Conservation (phyloP, 2,113 vertebrate species). For the Candoia aspera region DNA sequence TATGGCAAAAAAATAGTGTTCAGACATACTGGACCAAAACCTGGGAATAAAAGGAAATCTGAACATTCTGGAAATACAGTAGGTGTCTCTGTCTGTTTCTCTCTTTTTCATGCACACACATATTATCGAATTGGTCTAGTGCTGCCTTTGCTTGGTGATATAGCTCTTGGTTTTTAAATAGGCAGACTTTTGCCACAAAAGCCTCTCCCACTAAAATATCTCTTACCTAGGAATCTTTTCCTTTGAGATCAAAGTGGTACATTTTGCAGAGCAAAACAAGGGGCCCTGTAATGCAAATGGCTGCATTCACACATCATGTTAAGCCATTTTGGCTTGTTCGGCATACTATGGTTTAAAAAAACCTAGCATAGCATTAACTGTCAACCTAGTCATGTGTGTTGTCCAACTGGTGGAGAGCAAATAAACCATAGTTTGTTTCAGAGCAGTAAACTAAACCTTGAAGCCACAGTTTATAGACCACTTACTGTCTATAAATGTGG, state of each 20-base stretch:
- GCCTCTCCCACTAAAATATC: too few species aligned
- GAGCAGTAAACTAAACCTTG: background rate
- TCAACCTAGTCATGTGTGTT: background rate
- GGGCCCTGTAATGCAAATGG: background rate
- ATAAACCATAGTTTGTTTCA: background rate
- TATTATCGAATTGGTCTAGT: background rate
- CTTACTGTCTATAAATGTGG: background rate
- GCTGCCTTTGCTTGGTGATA: background rate
- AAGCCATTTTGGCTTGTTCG: background rate
- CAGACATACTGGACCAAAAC: background rate
- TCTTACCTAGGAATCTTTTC: background rate
- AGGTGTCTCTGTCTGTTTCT: background rate
- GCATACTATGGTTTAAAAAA: background rate
- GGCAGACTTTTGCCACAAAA: background rate
- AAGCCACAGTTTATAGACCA: background rate
- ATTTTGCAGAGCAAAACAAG: background rate
- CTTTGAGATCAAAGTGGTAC: background rate
- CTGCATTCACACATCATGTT: background rate
- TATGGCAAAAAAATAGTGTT: background rate
- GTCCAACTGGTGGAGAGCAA: background rate
- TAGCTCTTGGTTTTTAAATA: background rate
- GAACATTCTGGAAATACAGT: background rate
- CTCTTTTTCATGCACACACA: background rate
- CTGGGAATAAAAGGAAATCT: background rate
- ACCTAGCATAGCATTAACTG: background rate